Conservation (phyloP, 2,797 vertebrate species). For the Argentina silus region DNA sequence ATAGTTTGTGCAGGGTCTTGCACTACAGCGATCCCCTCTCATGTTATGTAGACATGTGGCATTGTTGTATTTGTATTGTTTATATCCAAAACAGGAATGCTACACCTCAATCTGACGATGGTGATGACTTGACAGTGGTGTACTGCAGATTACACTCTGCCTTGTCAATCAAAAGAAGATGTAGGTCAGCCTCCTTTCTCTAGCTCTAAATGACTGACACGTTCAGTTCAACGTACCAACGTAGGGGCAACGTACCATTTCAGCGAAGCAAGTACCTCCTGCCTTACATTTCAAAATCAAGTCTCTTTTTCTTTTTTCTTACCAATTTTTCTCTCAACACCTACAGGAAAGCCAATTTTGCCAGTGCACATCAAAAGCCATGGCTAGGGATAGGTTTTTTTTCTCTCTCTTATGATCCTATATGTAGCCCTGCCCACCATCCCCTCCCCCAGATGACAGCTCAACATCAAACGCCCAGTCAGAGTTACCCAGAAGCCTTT, state of each 20-base stretch:
- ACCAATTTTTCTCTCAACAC: conserved; percentile 58
- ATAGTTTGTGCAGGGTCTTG: conserved; percentile 8
- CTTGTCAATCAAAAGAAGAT: neutral
- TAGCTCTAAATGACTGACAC: neutral
- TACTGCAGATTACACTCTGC: neutral
- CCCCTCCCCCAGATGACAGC: conserved; percentile 56
- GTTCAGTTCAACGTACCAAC: no score
- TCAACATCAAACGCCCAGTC: conserved; percentile 71
- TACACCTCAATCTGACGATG: neutral
- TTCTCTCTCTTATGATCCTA: conserved; percentile 40
- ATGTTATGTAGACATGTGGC: conserved; percentile 12
- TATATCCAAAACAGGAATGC: neutral
- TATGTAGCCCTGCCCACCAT: conserved; percentile 29
- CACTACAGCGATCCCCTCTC: conserved; percentile 9
- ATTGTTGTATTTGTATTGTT: neutral
- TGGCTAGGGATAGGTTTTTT: conserved; percentile 34
- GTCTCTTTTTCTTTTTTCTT: conserved; percentile 19
- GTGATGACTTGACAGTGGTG: neutral
- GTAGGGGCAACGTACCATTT: neutral
- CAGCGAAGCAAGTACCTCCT: neutral
- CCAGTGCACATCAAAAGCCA: conserved; percentile 62
- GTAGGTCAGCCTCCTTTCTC: neutral
- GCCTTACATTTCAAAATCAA: conserved; percentile 6
- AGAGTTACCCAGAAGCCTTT: conserved; percentile 67
- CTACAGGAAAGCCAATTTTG: conserved; percentile 16